phyloP scores from a whole-genome alignment of 2,797 vertebrate genomes.

The Oreonectes daqikongensis region DNA sequence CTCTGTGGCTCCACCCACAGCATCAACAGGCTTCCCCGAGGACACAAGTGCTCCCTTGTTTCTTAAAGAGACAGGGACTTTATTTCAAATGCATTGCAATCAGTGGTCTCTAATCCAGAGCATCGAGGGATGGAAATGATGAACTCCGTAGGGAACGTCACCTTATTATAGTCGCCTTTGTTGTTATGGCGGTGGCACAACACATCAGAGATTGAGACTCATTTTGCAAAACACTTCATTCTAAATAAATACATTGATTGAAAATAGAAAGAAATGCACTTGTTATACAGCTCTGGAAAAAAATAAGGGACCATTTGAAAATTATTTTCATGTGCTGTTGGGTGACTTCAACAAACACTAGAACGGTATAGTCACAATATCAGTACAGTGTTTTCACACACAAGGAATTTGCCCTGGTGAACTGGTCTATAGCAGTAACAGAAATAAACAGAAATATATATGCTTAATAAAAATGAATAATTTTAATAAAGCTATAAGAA shows the following conservation, averaged over 20 bases:
- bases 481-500: no score
- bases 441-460: no score
- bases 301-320: no score
- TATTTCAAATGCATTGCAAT: constrained; percentile 37
- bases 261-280: neutral
- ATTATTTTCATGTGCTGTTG: no score
- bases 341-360: no score
- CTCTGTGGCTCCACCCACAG: constrained; percentile 53
- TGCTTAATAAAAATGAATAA: no score
- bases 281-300: neutral
- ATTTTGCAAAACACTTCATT: neutral
- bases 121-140: constrained; percentile 7
- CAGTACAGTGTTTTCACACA: no score
- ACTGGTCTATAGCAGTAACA: no score
- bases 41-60: constrained; percentile 33
- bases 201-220: constrained; percentile 19
- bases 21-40: constrained; percentile 38
- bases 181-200: constrained; percentile 43
- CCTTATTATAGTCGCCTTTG: constrained; percentile 41
- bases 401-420: no score
- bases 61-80: constrained; percentile 69
- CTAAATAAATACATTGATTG: neutral
- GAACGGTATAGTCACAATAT: no score
- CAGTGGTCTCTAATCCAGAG: constrained; percentile 7
- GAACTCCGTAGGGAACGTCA: constrained; percentile 50